Conservation (phyloP, 2,888 invertebrate species). For the Cephalotes varians region DNA sequence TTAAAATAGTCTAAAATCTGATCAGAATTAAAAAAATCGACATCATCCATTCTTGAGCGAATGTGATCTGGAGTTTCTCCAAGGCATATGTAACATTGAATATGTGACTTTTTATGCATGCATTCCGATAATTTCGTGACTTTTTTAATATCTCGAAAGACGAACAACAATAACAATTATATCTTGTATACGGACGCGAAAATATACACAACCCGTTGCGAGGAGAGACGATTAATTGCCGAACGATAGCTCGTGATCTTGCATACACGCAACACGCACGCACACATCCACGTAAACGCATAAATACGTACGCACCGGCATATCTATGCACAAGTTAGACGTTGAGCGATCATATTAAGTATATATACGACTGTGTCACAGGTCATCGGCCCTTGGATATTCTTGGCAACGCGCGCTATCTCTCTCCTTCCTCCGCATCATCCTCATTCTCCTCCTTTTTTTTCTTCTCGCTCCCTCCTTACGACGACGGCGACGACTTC, state of each 20-base stretch:
- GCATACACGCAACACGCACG: conserved; percentile 1
- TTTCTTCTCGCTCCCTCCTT: conserved; percentile 51
- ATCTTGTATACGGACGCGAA: conserved; percentile 2
- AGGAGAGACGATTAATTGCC: conserved; percentile 26
- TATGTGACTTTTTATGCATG: not conserved
- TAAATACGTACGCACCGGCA: conserved; percentile 32
- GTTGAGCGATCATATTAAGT: conserved; percentile 78
- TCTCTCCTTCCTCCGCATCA: conserved; percentile 68
- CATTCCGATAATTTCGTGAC: not conserved
- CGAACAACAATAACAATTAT: conserved; percentile 17
- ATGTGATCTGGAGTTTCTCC: not conserved
- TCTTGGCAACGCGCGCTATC: conserved; percentile 79
- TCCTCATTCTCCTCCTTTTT: conserved; percentile 56
- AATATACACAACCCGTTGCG: not conserved
- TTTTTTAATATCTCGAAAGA: not conserved
- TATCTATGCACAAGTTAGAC: conserved; percentile 69
- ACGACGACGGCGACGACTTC: conserved; percentile 38
- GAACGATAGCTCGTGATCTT: conserved; percentile 30
- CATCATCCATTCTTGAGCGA: not conserved
- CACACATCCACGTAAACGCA: conserved; percentile 3
- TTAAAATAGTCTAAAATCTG: not conserved
- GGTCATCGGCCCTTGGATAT: conserved; percentile 82
- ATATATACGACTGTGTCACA: conserved; percentile 78
- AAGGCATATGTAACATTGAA: not conserved
- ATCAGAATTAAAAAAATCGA: not conserved